Percentiles rank a stretch among this genome's conserved stretches.
Conservation (phyloP, 2,888 invertebrate genomes). For the Trachelus tabidus region DNA sequence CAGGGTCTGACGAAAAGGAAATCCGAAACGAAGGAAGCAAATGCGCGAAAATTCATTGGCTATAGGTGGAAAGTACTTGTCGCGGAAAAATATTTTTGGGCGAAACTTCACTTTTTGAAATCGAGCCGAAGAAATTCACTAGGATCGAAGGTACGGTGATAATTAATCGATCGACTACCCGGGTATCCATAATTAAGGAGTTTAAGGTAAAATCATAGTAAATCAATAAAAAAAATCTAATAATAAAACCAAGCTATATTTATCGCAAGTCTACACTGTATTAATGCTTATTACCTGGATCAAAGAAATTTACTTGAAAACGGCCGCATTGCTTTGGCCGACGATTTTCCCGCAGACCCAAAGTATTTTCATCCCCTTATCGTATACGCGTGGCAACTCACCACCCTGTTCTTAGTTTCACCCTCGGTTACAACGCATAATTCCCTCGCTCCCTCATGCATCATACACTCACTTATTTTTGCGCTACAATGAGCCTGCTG, state of each 20-base stretch:
- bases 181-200: too few species aligned
- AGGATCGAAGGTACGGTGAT: background rate
- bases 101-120: constrained; percentile 26
- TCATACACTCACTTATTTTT: constrained; percentile 62
- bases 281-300: background rate
- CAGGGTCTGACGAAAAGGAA: rapidly evolving
- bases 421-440: constrained; percentile 47
- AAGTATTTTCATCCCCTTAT: background rate
- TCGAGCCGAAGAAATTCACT: background rate
- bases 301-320: background rate
- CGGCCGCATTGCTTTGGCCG: background rate
- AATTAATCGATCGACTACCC: too few species aligned
- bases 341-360: background rate
- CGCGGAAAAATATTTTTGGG: constrained; percentile 38
- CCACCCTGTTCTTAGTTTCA: constrained; percentile 39
- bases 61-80: constrained; percentile 39
- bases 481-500: constrained; percentile 55
- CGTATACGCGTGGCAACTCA: constrained; percentile 42
- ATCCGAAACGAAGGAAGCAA: background rate
- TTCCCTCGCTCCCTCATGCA: constrained; percentile 54
- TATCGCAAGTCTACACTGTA: background rate
- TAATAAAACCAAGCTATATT: background rate
- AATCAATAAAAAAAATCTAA: background rate
- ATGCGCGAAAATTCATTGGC: background rate
- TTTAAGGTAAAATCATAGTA: background rate